phyloP scores from a whole-genome alignment of 2,888 invertebrate species.

The Dynastes grantii region DNA sequence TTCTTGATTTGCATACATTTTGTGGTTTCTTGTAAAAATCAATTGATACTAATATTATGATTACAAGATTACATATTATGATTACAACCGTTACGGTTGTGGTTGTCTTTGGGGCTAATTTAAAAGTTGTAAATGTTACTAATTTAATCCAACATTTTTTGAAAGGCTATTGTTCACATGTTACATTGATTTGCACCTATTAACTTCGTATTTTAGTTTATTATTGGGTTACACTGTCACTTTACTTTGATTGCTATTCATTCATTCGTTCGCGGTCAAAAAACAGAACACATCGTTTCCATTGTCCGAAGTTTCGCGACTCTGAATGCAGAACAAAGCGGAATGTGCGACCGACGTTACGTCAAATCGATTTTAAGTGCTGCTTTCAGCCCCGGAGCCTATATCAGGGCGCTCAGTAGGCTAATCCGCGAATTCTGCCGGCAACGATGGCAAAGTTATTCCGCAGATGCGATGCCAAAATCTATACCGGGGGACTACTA shows the following conservation, averaged over 20 bases:
- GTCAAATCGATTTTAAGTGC: conserved; percentile 39
- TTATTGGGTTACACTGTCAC: too few relatives aligned
- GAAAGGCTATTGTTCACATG: too few relatives aligned
- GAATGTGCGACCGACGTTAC: conserved; percentile 14
- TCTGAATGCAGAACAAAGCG: not conserved
- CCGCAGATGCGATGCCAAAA: conserved; percentile 32
- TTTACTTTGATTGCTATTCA: not conserved
- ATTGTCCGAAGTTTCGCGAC: not conserved
- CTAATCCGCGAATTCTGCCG: conserved; percentile 33
- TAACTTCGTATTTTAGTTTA: too few relatives aligned
- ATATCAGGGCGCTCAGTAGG: conserved; percentile 20
- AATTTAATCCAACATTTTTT: too few relatives aligned
- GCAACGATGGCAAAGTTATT: conserved; percentile 8
- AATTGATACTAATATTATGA: too few relatives aligned
- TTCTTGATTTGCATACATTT: too few relatives aligned
- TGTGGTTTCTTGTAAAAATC: too few relatives aligned
- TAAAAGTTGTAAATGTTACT: too few relatives aligned
- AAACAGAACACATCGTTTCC: conserved; percentile 7
- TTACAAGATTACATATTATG: too few relatives aligned
- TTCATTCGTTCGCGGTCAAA: not conserved
- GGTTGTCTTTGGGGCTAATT: too few relatives aligned
- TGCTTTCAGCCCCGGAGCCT: conserved; percentile 19
- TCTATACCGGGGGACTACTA: conserved; percentile 8
- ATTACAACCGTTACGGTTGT: too few relatives aligned
- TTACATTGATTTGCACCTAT: too few relatives aligned